phyloP scores from a whole-genome alignment of 1,140 invertebrate species.

The Drosophila repletoides region DNA sequence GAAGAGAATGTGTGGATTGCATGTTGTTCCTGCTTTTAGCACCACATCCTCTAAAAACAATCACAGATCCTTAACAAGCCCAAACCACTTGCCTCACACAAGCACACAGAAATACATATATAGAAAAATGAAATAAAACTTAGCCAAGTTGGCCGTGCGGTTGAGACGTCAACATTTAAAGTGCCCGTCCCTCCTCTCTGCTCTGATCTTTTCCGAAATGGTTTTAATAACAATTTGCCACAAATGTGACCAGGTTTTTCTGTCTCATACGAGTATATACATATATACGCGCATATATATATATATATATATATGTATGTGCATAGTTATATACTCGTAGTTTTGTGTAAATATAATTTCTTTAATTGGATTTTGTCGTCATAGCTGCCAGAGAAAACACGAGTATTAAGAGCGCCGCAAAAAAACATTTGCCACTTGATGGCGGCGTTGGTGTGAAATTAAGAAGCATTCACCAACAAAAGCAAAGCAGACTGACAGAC shows the following conservation, averaged over 20 bases:
- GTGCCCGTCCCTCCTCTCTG: slow-evolving; percentile 24
- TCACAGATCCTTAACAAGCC: slow-evolving; percentile 58
- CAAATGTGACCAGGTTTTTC: slow-evolving; percentile 58
- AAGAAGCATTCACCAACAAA: slow-evolving; percentile 45
- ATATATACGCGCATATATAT: no score
- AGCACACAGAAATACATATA: no score
- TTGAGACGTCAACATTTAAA: slow-evolving; percentile 63
- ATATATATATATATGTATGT: no score
- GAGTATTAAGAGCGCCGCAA: slow-evolving; percentile 64
- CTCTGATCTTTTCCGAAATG: slow-evolving; percentile 29
- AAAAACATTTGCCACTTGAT: slow-evolving; percentile 35
- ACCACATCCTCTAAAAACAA: slow-evolving; percentile 54
- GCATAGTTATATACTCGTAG: slow-evolving; percentile 27
- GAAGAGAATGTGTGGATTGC: slow-evolving; percentile 31
- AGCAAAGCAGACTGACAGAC: slow-evolving; percentile 38
- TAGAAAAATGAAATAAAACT: slow-evolving; percentile 12
- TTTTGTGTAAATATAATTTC: slow-evolving; percentile 76
- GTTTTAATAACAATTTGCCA: slow-evolving; percentile 76
- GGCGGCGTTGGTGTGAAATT: slow-evolving; percentile 59
- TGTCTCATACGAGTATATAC: background rate
- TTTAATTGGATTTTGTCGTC: slow-evolving; percentile 78
- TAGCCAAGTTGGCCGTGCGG: slow-evolving; percentile 36
- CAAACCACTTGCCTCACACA: slow-evolving; percentile 54
- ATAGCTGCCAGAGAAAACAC: slow-evolving; percentile 20
- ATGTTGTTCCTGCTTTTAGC: slow-evolving; percentile 31